phyloP scores from a whole-genome alignment of 1,140 invertebrate species.

The Antheraea pernyi region DNA sequence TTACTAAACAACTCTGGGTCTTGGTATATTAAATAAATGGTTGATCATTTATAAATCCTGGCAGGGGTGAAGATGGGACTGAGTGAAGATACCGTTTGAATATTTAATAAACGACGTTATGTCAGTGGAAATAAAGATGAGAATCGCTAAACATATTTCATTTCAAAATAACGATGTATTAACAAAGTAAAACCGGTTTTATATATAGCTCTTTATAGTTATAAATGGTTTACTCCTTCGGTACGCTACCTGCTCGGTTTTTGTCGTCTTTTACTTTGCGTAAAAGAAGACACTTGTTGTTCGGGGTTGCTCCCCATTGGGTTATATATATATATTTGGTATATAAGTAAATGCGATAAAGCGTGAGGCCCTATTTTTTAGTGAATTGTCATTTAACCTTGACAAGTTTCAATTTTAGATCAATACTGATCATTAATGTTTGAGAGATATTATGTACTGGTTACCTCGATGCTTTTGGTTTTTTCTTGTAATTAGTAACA shows the following conservation, averaged over 20 bases:
- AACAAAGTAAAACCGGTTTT: slow-evolving; percentile 63
- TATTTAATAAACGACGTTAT: slow-evolving; percentile 3
- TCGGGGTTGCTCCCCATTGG: slow-evolving; percentile 50
- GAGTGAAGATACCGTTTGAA: slow-evolving; percentile 35
- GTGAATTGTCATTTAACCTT: too few species aligned
- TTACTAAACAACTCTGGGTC: slow-evolving; percentile 7
- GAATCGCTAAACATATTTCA: slow-evolving; percentile 29
- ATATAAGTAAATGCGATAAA: too few species aligned
- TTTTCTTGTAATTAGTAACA: too few species aligned
- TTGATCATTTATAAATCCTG: slow-evolving; percentile 66
- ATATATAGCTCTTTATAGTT: slow-evolving; percentile 60
- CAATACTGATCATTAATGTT: too few species aligned
- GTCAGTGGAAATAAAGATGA: slow-evolving; percentile 23
- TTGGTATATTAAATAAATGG: slow-evolving; percentile 22
- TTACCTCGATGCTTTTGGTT: too few species aligned
- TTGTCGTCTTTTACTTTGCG: slow-evolving; percentile 72
- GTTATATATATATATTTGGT: slow-evolving; percentile 8
- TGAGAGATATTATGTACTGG: too few species aligned
- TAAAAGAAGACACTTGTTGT: slow-evolving; percentile 72
- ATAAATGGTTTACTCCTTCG: slow-evolving; percentile 54
- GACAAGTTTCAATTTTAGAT: too few species aligned
- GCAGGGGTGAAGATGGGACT: slow-evolving; percentile 56
- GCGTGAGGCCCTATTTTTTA: too few species aligned
- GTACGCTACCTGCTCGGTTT: slow-evolving; percentile 69
- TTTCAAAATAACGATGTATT: slow-evolving; percentile 8